Conservation (phyloP, 2,888 invertebrate genomes). For the Gerosis bhagava region DNA sequence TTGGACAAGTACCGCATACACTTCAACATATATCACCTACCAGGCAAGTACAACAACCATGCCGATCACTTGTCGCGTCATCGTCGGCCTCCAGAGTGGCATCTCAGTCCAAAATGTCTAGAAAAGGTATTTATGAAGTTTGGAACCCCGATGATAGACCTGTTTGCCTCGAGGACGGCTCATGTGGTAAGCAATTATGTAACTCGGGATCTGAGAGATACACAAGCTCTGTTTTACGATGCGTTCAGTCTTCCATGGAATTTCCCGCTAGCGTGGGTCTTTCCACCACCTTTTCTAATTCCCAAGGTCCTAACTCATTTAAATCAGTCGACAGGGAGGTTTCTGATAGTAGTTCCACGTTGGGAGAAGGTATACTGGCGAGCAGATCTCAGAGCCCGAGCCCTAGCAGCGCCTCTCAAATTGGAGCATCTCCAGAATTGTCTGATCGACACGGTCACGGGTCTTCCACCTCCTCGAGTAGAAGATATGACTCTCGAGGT, state of each 20-base stretch:
- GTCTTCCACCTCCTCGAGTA: slow-evolving; percentile 12
- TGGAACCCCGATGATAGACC: slow-evolving; percentile 17
- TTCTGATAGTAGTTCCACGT: slow-evolving; percentile 29
- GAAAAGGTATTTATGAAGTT: slow-evolving; percentile 19
- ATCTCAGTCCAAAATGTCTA: slow-evolving; percentile 4
- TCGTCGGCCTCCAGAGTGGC: slow-evolving; percentile 21
- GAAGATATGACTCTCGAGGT: slow-evolving; percentile 14
- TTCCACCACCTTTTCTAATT: slow-evolving; percentile 36
- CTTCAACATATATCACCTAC: slow-evolving; percentile 19
- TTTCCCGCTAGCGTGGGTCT: slow-evolving; percentile 32
- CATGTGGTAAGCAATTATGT: slow-evolving; percentile 22
- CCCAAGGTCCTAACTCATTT: slow-evolving; percentile 34
- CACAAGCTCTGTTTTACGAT: slow-evolving; percentile 15
- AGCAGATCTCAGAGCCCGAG: slow-evolving; percentile 29
- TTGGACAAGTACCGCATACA: slow-evolving; percentile 11
- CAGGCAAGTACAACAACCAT: slow-evolving; percentile 23
- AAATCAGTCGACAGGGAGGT: slow-evolving; percentile 28
- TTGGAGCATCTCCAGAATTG: slow-evolving; percentile 3
- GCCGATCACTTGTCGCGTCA: slow-evolving; percentile 23
- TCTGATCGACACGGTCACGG: slow-evolving; percentile 17
- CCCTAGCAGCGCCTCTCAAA: slow-evolving; percentile 23
- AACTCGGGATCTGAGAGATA: slow-evolving; percentile 16
- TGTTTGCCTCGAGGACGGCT: slow-evolving; percentile 35
- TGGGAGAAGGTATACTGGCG: slow-evolving; percentile 35
- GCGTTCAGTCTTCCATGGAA: slow-evolving; percentile 26